Evolutionary conservation across 2,113 vertebrate species (phyloP).

Genomic region (Pachypanchax playfairii): DNA sequence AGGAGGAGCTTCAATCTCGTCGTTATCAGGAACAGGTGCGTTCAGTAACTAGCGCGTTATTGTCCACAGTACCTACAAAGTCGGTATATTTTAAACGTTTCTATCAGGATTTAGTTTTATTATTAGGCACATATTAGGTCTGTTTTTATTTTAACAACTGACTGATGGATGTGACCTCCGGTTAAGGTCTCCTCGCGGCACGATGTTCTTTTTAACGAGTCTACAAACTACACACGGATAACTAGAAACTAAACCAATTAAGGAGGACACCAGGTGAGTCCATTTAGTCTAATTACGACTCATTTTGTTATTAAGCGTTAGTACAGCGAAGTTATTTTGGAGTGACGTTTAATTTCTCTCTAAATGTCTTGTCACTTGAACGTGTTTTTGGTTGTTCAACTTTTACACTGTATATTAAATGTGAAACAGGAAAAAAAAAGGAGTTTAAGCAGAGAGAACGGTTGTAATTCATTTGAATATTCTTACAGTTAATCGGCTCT

Average conservation of each 20-base stretch:
- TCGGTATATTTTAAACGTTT: not conserved
- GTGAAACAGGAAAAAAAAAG: too few relatives aligned
- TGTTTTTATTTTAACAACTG: not conserved
- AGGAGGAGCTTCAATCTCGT: not conserved
- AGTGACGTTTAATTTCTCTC: too few relatives aligned
- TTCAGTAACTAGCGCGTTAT: too few relatives aligned
- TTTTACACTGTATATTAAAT: too few relatives aligned
- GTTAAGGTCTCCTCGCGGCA: conserved; percentile 31
- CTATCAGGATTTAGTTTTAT: rapidly evolving
- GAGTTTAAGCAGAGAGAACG: too few relatives aligned
- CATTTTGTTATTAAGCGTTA: too few relatives aligned
- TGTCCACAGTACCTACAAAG: not conserved
- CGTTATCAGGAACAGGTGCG: not conserved
- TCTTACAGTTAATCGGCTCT: too few relatives aligned
- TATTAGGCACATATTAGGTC: not conserved
- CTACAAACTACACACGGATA: conserved; percentile 9
- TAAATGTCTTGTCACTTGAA: too few relatives aligned
- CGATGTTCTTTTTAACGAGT: conserved; percentile 15
- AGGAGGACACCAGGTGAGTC: conserved; percentile 36
- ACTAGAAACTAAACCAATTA: not conserved
- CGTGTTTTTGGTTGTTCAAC: too few relatives aligned
- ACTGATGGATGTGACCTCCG: conserved; percentile 47
- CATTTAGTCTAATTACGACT: not conserved
- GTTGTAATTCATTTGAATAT: too few relatives aligned
- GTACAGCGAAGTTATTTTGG: too few relatives aligned